Conservation (phyloP, 1,140 invertebrate species). For the Harpegnathos saltator region DNA sequence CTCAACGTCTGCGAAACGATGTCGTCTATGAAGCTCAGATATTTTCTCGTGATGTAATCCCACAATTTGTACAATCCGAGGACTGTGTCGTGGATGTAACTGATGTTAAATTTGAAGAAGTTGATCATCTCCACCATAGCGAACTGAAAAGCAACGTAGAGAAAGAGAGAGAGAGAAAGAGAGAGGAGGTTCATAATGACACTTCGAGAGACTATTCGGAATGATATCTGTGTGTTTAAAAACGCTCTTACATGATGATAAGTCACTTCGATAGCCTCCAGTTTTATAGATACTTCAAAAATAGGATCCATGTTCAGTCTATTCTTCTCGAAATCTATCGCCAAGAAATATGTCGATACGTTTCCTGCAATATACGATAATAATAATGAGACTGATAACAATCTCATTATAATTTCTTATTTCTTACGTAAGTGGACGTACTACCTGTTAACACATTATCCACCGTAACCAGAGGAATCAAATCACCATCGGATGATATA, state of each 20-base stretch:
- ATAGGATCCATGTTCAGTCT: constrained; percentile 90
- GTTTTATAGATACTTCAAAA: constrained; percentile 89
- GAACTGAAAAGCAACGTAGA: constrained; percentile 87
- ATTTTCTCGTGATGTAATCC: constrained; percentile 71
- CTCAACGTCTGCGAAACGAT: constrained; percentile 87
- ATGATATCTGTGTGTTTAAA: not conserved
- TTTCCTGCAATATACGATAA: constrained; percentile 84
- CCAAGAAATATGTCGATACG: constrained; percentile 89
- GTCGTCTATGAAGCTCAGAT: constrained; percentile 75
- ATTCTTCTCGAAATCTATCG: constrained; percentile 92
- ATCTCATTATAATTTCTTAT: not conserved
- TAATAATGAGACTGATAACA: constrained; percentile 23
- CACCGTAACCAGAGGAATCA: constrained; percentile 90
- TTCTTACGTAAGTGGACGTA: not conserved
- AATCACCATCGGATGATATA: constrained; percentile 90
- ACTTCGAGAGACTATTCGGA: constrained; percentile 19
- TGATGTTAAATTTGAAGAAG: constrained; percentile 89
- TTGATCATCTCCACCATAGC: constrained; percentile 91
- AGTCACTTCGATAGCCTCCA: constrained; percentile 92
- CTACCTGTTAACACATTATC: constrained; percentile 89
- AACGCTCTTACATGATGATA: constrained; percentile 90
- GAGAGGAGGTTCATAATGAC: not conserved
- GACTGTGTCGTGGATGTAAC: constrained; percentile 78
- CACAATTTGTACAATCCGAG: constrained; percentile 76
- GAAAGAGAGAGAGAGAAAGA: constrained; percentile 2